Evolutionary conservation across 1,140 invertebrate species (phyloP).

Genomic region (Cataglyphis hispanica): DNA sequence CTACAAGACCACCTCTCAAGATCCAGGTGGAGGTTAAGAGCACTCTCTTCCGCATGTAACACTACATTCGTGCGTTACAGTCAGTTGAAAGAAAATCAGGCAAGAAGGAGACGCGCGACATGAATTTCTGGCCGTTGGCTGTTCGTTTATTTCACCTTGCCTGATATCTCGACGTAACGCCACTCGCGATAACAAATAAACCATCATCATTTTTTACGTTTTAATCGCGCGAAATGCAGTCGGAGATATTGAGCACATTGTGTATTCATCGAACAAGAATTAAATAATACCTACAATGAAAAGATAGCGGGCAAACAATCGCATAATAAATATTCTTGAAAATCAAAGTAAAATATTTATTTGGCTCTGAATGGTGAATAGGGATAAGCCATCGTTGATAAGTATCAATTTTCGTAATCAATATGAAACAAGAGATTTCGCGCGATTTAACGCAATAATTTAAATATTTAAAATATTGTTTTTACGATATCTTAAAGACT

Average conservation of each 20-base stretch:
- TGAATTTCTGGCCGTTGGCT: slow-evolving; percentile 46
- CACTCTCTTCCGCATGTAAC: slow-evolving; percentile 46
- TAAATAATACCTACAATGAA: background rate
- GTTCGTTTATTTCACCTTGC: background rate
- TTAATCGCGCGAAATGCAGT: slow-evolving; percentile 67
- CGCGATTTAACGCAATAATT: slow-evolving; percentile 2
- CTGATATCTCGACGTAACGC: slow-evolving; percentile 9
- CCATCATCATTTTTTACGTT: slow-evolving; percentile 14
- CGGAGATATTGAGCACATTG: slow-evolving; percentile 8
- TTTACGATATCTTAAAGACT: slow-evolving; percentile 2
- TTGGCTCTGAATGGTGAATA: background rate
- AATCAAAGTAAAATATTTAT: slow-evolving; percentile 18
- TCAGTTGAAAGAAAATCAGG: slow-evolving; percentile 62
- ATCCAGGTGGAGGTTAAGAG: slow-evolving; percentile 59
- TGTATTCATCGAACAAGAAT: slow-evolving; percentile 2
- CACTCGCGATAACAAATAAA: background rate
- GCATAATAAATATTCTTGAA: background rate
- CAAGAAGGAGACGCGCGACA: slow-evolving; percentile 52
- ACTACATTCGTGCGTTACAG: slow-evolving; percentile 47
- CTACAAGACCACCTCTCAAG: slow-evolving; percentile 51
- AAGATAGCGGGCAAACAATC: background rate
- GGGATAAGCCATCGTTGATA: slow-evolving; percentile 5
- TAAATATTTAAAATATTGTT: slow-evolving; percentile 11
- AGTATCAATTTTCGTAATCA: background rate
- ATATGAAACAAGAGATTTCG: background rate